Evolutionary conservation across 2,113 vertebrate genomes (phyloP).

Genomic region (Leuciscus idus): DNA sequence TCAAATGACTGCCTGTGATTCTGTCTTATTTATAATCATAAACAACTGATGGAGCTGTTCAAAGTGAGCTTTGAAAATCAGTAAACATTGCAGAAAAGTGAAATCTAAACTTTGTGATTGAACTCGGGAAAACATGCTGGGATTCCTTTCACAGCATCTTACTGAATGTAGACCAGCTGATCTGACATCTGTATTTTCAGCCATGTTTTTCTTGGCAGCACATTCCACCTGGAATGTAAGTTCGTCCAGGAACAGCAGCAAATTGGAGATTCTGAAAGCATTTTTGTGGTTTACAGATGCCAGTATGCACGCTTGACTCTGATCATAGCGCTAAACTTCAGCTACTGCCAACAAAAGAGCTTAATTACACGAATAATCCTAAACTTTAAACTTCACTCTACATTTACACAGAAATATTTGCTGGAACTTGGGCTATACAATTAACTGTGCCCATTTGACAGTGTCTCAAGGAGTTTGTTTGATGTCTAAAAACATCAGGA

Average conservation of each 20-base stretch:
- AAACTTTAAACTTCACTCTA: neutral
- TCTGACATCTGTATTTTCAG: constrained; percentile 12
- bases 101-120: constrained; percentile 8
- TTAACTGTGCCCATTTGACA: too few species aligned
- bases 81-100: neutral
- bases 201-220: neutral
- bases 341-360: neutral
- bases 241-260: neutral
- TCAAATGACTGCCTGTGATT: constrained; percentile 15
- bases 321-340: neutral
- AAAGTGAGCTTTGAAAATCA: neutral
- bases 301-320: neutral
- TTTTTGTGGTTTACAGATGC: constrained; percentile 5
- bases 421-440: neutral
- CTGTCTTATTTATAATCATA: constrained; percentile 14
- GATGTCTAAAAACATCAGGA: too few species aligned
- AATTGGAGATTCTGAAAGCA: constrained; percentile 10
- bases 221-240: constrained; percentile 9
- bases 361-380: neutral
- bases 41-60: neutral
- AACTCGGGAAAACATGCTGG: neutral
- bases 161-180: neutral
- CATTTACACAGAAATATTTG: neutral
- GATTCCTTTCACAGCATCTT: neutral
- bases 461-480: too few species aligned